Percentiles rank a stretch among this genome's conserved stretches.
Conservation (phyloP, 2,113 vertebrate species). For the Lichenostomus cassidix region DNA sequence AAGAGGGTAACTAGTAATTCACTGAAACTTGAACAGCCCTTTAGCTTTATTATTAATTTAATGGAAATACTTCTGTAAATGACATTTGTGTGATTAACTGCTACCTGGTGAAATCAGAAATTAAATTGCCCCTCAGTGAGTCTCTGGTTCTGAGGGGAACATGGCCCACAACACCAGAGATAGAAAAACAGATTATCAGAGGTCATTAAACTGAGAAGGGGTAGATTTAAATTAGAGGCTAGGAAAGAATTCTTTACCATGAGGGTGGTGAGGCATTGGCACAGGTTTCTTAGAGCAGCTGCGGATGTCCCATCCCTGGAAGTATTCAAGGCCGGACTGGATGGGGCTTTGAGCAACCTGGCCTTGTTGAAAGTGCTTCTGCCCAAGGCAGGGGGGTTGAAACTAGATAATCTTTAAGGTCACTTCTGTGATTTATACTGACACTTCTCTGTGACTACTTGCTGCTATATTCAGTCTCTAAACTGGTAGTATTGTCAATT, state of each 20-base stretch:
- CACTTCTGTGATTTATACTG: not conserved
- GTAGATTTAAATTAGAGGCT: not conserved
- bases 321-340: not conserved
- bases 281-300: not conserved
- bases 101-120: not conserved
- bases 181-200: not conserved
- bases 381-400: fast-evolving
- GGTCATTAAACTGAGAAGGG: not conserved
- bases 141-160: not conserved
- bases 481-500: not conserved
- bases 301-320: not conserved
- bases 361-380: not conserved
- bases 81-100: not conserved
- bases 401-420: not conserved
- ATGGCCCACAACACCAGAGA: not conserved
- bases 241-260: not conserved
- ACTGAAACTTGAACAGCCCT: not conserved
- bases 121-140: not conserved
- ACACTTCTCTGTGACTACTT: not conserved
- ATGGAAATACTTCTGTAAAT: not conserved
- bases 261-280: not conserved
- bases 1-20: not conserved
- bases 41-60: not conserved
- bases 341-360: not conserved
- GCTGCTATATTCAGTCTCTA: not conserved